These are phyloP conservation scores for Phalloptychus januarius DNA, from an alignment of 2,797 vertebrate genomes.

Conservation along the genomic window DNA sequence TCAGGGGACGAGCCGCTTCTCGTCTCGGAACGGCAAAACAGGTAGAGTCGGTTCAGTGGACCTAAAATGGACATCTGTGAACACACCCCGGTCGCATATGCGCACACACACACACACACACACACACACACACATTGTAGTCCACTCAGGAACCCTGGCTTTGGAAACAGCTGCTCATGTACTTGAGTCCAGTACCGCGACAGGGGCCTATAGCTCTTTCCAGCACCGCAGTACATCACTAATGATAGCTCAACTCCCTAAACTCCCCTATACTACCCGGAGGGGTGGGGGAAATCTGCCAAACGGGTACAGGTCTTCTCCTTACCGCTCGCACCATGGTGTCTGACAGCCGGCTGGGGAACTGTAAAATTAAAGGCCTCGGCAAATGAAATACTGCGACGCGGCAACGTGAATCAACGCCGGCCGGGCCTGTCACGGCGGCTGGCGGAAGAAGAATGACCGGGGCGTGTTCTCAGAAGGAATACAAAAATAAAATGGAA, in stretches of 20 bases:
- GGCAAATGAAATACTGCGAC: constrained; percentile 71
- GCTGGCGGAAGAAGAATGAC: constrained; percentile 49
- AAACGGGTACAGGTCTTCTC: constrained; percentile 56
- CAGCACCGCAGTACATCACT: constrained; percentile 67
- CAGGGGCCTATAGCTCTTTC: constrained; percentile 55
- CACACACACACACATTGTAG: constrained; percentile 14
- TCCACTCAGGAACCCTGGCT: not conserved
- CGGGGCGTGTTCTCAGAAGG: constrained; percentile 24
- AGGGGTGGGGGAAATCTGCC: constrained; percentile 69
- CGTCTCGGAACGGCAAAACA: constrained; percentile 47
- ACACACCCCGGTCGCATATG: constrained; percentile 11
- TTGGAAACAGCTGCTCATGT: constrained; percentile 22
- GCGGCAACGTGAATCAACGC: constrained; percentile 69
- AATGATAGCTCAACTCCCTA: constrained; percentile 65
- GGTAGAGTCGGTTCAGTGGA: constrained; percentile 36
- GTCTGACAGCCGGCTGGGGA: constrained; percentile 68
- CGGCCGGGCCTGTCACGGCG: constrained; percentile 38
- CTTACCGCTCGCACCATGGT: constrained; percentile 51
- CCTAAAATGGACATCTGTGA: constrained; percentile 50
- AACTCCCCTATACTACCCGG: constrained; percentile 49
- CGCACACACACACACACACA: not conserved
- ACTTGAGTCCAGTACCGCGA: constrained; percentile 27
- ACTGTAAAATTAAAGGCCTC: constrained; percentile 71
- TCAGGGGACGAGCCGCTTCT: constrained; percentile 55
- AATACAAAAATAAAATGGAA: constrained; percentile 48